Base-by-base conservation (phyloP, 23 tunicate species). In the Trididemnum miniatum region DNA sequence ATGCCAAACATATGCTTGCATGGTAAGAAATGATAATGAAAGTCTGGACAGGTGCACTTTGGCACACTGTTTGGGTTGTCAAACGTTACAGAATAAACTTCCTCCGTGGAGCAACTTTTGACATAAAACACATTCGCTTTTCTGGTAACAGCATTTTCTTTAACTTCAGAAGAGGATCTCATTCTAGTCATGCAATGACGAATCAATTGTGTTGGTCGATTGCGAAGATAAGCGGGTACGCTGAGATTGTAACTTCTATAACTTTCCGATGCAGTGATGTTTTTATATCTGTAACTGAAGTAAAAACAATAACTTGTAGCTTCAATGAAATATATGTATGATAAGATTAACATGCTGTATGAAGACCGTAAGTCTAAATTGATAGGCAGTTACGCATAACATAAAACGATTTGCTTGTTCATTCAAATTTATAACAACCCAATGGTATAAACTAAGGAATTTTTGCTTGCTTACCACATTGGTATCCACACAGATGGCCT, bases 111-210 rank as follows among this genome's bases (percentile, higher is more conserved):
- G 7, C 15, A 25, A 30, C 63, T 75, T 30, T 75, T 75, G 20
- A 75, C 62, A 44, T 20, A 20, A 0, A 75, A 75, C 20, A 75
- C 20, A 75, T 50, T 28, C 7, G 22, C 64, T 12, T 75, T 51
- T 75, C 63, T 50, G 18, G 7, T 15, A 31, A 75, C 40, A 0
- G 25, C 63, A 51, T 22, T 29, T 7, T 18, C 22, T 26, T 50
- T 26, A 29, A 51, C 31, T 38, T 38, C 25, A 23, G 32, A 27
- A 12, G 80, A 27, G 18, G 34, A 75, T 7, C 34, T 12, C 9
- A 75, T 39, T 0, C 80, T 50, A n/a, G 26, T 38, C 80, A 75
- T 38, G 1, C 64, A 40, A 51, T 75, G 80, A 7, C 15, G 25
- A 15, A 75, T 65, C 20, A 75, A 25, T 22, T 75, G 22, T 75